phyloP scores from a whole-genome alignment of 2,888 invertebrate species.

The Caenorhabditis sinica region DNA sequence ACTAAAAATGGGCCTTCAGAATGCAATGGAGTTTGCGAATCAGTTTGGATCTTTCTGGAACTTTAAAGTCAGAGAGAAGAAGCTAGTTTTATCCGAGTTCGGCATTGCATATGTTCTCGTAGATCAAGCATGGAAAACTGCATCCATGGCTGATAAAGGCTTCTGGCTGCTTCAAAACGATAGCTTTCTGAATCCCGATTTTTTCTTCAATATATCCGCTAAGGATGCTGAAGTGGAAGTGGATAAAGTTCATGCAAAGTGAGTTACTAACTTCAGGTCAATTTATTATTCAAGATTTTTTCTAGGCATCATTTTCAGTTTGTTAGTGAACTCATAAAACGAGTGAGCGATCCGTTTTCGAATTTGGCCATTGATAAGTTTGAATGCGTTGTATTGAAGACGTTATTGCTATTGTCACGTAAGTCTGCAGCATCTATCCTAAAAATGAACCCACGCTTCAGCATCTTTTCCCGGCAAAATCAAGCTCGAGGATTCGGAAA shows the following conservation, averaged over 20 bases:
- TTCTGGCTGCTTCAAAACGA: slow-evolving; percentile 12
- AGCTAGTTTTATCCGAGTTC: background rate
- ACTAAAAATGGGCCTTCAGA: background rate
- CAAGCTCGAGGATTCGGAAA: background rate
- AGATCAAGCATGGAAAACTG: slow-evolving; percentile 4
- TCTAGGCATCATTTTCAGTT: background rate
- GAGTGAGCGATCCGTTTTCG: background rate
- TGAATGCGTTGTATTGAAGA: background rate
- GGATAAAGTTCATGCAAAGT: no score
- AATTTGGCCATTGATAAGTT: background rate
- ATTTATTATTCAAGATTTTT: no score
- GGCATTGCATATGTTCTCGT: background rate
- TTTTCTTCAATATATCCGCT: background rate
- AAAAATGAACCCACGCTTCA: background rate
- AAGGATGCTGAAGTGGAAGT: background rate
- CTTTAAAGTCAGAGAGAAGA: background rate
- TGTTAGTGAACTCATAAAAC: background rate
- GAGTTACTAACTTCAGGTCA: no score
- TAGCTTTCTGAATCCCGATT: background rate
- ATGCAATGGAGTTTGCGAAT: slow-evolving; percentile 8
- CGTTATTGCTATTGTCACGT: background rate
- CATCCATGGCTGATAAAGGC: background rate
- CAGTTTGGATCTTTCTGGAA: background rate
- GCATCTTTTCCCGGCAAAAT: background rate
- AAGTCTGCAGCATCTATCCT: background rate